Percentiles rank a stretch among this genome's conserved stretches.
phyloP scores from a whole-genome alignment of 2,797 vertebrate species.

The Halcyon badia region DNA sequence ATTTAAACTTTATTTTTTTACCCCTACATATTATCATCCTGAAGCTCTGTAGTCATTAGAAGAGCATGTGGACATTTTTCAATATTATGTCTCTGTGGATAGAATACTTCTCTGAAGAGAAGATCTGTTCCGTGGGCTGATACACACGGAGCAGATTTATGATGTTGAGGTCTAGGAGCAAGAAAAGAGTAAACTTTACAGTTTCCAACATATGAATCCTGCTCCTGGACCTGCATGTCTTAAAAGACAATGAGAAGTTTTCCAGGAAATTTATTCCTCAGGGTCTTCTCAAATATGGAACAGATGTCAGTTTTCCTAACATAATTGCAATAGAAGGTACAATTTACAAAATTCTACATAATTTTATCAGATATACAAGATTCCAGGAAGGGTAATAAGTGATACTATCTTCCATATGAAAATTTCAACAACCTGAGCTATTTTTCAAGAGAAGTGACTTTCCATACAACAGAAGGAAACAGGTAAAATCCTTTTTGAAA shows the following conservation, averaged over 20 bases:
- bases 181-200: neutral
- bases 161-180: neutral
- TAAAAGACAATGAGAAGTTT: neutral
- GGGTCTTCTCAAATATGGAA: neutral
- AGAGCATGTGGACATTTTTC: neutral
- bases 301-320: neutral
- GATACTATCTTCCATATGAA: neutral
- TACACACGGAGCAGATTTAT: neutral
- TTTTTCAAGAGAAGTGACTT: neutral
- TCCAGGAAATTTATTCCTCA: neutral
- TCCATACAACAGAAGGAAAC: neutral
- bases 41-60: neutral
- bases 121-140: neutral
- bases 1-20: neutral
- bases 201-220: neutral
- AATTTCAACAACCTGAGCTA: neutral
- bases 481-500: neutral
- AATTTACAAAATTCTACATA: neutral
- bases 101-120: neutral
- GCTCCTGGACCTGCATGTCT: rapidly evolving
- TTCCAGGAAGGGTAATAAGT: neutral
- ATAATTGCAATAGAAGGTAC: neutral
- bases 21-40: neutral
- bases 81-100: neutral
- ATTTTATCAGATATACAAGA: neutral